Base-by-base conservation (phyloP, 2,113 vertebrate species). In the Paradisaea rubra region DNA sequence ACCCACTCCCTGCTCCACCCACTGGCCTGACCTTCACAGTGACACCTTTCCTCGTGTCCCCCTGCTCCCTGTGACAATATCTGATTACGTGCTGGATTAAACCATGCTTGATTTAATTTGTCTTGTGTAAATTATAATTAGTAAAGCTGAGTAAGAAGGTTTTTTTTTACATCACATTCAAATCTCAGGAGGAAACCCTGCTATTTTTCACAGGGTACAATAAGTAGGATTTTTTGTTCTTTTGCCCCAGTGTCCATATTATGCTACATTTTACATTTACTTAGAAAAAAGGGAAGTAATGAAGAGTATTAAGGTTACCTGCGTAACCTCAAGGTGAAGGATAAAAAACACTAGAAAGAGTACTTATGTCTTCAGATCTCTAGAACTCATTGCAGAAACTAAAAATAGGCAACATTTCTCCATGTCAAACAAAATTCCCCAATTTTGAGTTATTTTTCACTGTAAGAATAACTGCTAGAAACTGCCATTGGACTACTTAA, bases 21-120 rank as follows among this genome's bases (percentile, higher is more conserved):
- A 2, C 15, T 3, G 11, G 37, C 24, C 53, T 27, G 42, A 86
- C 35, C 33, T 69, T 61, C 27, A 6, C 28, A 41, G 35, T 1
- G 25, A 13, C 53, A n/a, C 7, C 0, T 30, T 52, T 31, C 49
- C 65, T 35, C 0, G 0, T n/a, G 50, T n/a, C 57, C 52, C 23
- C 39, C 41, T 69, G 35, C 47, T 53, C 56, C 12, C 21, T 0
- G 1, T 22, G 42, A 49, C 24, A 65, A 17, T 28, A 81, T 50
- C 25, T 44, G 49, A 70, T 70, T 66, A 49, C 0, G 5, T 11
- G 47, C 56, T 50, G 60, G 35, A 81, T 92, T 92, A 41, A 81
- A 45, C 53, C 10, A 23, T 0, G 0, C 20, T 70, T 74, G 28
- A 88, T 81, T 93, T 54, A 50, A 93, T 93, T 85, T 88, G n/a